These are phyloP conservation scores for Triops cancriformis DNA, from an alignment of 1,140 invertebrate genomes.

Conservation along the genomic window DNA sequence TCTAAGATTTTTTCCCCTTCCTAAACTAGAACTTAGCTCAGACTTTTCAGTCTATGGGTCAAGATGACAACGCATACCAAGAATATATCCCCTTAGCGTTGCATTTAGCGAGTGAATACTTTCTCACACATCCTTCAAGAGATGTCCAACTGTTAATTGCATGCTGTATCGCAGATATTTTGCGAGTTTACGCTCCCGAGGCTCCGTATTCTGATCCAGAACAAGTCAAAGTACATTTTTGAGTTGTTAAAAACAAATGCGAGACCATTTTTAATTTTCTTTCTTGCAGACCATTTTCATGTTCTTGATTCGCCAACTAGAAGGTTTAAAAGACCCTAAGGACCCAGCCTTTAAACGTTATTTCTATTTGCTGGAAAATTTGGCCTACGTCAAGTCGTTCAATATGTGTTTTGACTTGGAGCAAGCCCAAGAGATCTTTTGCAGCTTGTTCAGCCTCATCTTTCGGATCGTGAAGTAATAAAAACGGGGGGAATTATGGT, in stretches of 20 bases:
- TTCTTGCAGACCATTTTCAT: constrained; percentile 74
- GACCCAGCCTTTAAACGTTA: constrained; percentile 96
- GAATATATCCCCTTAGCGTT: constrained; percentile 89
- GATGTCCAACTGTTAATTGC: constrained; percentile 92
- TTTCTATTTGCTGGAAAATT: constrained; percentile 90
- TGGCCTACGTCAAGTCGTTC: constrained; percentile 96
- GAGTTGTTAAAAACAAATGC: neutral
- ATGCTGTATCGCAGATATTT: constrained; percentile 93
- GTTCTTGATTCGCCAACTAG: constrained; percentile 90
- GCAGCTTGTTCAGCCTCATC: constrained; percentile 86
- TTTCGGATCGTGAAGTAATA: constrained; percentile 91
- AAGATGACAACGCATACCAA: constrained; percentile 88
- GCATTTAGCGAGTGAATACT: constrained; percentile 85
- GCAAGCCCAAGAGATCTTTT: constrained; percentile 94
- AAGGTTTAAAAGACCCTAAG: constrained; percentile 89
- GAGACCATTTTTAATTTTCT: constrained; percentile 19
- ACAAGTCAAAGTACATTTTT: constrained; percentile 61
- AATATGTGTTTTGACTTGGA: constrained; percentile 98
- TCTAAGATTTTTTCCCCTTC: constrained; percentile 24
- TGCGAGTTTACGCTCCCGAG: constrained; percentile 96
- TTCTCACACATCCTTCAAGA: constrained; percentile 76
- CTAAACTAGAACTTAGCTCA: constrained; percentile 68
- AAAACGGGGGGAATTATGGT: neutral
- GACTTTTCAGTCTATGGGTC: constrained; percentile 90
- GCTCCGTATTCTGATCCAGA: constrained; percentile 93